A percentile compares a stretch with the other conserved stretches of the same genome.
These are phyloP conservation scores for Cheilosia scutellata DNA, from an alignment of 2,888 invertebrate species.

Conservation along the genomic window DNA sequence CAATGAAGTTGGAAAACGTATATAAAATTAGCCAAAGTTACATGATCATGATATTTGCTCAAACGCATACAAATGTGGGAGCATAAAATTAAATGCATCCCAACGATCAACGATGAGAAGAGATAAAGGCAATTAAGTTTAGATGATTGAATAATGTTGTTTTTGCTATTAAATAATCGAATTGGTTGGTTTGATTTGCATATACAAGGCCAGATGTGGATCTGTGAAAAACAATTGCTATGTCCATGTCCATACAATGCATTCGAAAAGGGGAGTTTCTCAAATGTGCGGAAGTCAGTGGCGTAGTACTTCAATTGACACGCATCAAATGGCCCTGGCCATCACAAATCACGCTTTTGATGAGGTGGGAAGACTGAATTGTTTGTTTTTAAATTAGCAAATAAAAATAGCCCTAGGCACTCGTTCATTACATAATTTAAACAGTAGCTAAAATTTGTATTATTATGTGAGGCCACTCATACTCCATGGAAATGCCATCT, in stretches of 20 bases:
- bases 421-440: too few species aligned
- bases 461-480: too few species aligned
- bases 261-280: neutral
- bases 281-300: constrained; percentile 14
- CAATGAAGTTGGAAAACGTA: constrained; percentile 35
- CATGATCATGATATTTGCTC: constrained; percentile 19
- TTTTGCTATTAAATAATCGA: neutral
- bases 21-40: constrained; percentile 16
- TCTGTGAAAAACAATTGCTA: constrained; percentile 1
- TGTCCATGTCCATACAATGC: neutral
- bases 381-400: too few species aligned
- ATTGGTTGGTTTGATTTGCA: neutral
- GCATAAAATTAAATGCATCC: constrained; percentile 11
- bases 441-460: too few species aligned
- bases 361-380: too few species aligned
- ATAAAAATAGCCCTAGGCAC: too few species aligned
- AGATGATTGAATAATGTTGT: constrained; percentile 8
- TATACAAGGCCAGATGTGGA: constrained; percentile 12
- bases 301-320: too few species aligned
- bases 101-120: neutral
- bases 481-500: neutral
- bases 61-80: constrained; percentile 1
- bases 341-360: too few species aligned
- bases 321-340: too few species aligned
- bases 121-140: constrained; percentile 10